Evolutionary conservation across 2,797 vertebrate species (phyloP).

Genomic region (Clamator glandarius): DNA sequence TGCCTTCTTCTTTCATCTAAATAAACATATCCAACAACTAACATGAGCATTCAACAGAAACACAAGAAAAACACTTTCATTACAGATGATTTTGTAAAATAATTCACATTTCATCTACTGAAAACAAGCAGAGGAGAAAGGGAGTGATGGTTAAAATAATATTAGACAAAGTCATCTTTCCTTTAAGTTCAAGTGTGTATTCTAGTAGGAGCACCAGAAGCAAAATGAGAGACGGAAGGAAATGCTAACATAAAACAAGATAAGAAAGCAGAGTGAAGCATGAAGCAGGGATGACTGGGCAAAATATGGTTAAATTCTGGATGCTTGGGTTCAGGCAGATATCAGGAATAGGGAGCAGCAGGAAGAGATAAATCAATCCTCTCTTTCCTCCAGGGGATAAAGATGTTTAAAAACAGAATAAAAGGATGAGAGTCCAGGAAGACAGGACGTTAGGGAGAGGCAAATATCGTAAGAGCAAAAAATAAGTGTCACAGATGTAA

Average conservation of each 20-base stretch:
- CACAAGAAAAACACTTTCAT: not conserved
- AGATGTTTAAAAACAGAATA: constrained; percentile 10
- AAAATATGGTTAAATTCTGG: constrained; percentile 7
- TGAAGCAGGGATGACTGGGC: not conserved
- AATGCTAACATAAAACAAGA: constrained; percentile 23
- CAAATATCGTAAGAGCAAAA: not conserved
- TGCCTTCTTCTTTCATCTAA: not conserved
- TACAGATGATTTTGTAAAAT: not conserved
- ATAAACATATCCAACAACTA: not conserved
- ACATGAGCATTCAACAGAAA: not conserved
- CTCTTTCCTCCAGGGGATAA: not conserved
- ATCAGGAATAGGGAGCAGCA: not conserved
- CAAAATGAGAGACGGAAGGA: not conserved
- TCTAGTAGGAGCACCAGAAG: not conserved
- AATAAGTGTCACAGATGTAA: not conserved
- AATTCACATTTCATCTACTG: not conserved
- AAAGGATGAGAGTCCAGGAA: not conserved
- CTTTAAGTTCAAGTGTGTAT: not conserved
- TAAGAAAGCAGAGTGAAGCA: constrained; percentile 10
- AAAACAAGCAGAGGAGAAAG: not conserved
- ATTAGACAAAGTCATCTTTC: not conserved
- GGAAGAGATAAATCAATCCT: constrained; percentile 54
- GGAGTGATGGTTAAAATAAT: not conserved
- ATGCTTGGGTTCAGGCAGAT: constrained; percentile 17
- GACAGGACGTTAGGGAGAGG: not conserved